Conservation (phyloP, 2,113 vertebrate genomes). For the Chascanopsetta lugubris region DNA sequence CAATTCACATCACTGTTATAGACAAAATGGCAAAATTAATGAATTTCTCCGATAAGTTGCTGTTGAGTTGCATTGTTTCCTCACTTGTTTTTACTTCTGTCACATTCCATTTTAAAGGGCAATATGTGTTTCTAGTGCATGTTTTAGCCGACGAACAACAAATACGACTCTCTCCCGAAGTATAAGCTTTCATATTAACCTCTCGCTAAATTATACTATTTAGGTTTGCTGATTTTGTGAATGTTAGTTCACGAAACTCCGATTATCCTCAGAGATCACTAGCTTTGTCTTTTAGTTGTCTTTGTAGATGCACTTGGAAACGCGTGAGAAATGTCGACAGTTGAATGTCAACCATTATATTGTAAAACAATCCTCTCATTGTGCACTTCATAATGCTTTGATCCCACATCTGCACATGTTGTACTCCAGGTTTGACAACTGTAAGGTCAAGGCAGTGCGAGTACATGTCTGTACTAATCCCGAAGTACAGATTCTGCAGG, state of each 20-base stretch:
- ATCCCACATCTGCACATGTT: not conserved
- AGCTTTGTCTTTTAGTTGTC: not conserved
- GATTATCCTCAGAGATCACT: not conserved
- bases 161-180: slow-evolving; percentile 7
- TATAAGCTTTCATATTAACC: not conserved
- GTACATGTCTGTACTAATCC: too few relatives aligned
- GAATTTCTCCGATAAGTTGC: not conserved
- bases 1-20: not conserved
- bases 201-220: not conserved
- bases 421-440: not conserved
- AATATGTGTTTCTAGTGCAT: not conserved
- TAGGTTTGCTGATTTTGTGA: not conserved
- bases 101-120: slow-evolving; percentile 3
- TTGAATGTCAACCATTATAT: not conserved
- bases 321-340: not conserved
- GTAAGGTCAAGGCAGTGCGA: too few relatives aligned
- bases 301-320: not conserved
- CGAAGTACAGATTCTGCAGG: too few relatives aligned
- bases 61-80: not conserved
- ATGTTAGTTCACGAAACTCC: not conserved
- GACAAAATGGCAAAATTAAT: slow-evolving; percentile 13
- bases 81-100: not conserved
- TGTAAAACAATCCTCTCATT: not conserved
- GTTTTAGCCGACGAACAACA: slow-evolving; percentile 8
- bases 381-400: not conserved